Evolutionary conservation across 2,888 invertebrate species (phyloP), one percentile per base, ranked within the genome.

Genomic region (Ophion costatus): DNA sequence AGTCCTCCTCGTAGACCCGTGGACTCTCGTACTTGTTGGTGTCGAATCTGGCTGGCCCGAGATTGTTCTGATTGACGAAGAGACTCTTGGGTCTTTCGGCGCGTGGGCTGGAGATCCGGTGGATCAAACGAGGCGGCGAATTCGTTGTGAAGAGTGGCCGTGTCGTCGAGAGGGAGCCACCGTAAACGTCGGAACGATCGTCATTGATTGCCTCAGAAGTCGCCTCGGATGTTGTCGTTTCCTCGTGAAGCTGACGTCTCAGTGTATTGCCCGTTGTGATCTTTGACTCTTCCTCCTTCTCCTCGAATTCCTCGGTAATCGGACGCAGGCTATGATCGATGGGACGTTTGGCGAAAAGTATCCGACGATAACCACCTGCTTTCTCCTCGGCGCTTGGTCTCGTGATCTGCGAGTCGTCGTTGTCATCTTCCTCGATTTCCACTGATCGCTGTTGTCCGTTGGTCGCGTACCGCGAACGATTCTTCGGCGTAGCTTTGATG

Each of bases 131-230:
- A 0, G 96, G 95, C 33, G 96, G 94, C 9, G 94, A 95, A 0
- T 96, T 95, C 0, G 96, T 96, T 0, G 96, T 96, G 88, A 96
- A 96, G 20, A 96, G 92, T 0, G 96, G 96, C 51, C 96, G 94
- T 6, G 96, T 95, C 38, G 96, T 95, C 0, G 96, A 96, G 17
- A 96, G 93, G 5, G 86, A 86, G 33, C 96, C 95, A 56, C 95
- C 96, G 87, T 96, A 97, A 0, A 96, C 96, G 89, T 96, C 96
- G 1, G 96, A 95, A 4, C 95, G 95, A 90, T 97, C 97, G 87
- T 96, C 96, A 14, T 95, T 96, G 24, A 94, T 94, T 0, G 95
- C 95, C 76, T 96, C 96, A 87, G 95, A 95, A 83, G 92, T 95
- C 0, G 89, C 88, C 84, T 95, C 94, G 0, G 94, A 94, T 67